Percentiles rank a stretch among this genome's conserved stretches.
Evolutionary conservation across 2,888 invertebrate species (phyloP).

Genomic region (Pseudococcus viburni): DNA sequence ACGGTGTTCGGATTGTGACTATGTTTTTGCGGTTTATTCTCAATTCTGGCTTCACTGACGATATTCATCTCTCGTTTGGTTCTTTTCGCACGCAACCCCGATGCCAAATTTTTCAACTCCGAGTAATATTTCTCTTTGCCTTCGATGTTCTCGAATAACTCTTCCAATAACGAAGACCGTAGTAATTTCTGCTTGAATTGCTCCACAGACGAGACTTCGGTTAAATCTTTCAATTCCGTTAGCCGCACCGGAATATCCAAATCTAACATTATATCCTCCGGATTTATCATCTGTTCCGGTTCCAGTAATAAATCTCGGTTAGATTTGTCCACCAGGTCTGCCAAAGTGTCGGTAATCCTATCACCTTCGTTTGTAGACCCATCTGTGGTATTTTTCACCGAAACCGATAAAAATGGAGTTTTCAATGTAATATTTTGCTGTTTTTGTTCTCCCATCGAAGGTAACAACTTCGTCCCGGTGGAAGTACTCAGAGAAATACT

Average conservation of each 20-base stretch:
- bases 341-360: background rate
- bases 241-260: slow-evolving; percentile 9
- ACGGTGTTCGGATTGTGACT: background rate
- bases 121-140: background rate
- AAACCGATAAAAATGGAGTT: background rate
- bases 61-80: background rate
- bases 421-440: background rate
- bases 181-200: slow-evolving; percentile 26
- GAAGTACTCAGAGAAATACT: background rate
- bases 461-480: background rate
- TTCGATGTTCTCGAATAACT: slow-evolving; percentile 10
- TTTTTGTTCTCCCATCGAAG: background rate
- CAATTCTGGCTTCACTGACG: background rate
- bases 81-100: background rate
- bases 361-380: background rate
- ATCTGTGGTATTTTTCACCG: background rate
- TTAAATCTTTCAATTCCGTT: slow-evolving; percentile 13
- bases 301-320: slow-evolving; percentile 15
- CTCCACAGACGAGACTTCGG: background rate
- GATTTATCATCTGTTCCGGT: slow-evolving; percentile 13
- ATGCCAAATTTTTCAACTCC: slow-evolving; percentile 3
- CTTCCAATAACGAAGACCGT: background rate
- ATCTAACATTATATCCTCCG: slow-evolving; percentile 31
- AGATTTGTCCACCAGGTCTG: background rate
- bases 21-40: background rate